Base-by-base conservation (phyloP, 1,140 invertebrate species). In the Macrostomum lignano region DNA sequence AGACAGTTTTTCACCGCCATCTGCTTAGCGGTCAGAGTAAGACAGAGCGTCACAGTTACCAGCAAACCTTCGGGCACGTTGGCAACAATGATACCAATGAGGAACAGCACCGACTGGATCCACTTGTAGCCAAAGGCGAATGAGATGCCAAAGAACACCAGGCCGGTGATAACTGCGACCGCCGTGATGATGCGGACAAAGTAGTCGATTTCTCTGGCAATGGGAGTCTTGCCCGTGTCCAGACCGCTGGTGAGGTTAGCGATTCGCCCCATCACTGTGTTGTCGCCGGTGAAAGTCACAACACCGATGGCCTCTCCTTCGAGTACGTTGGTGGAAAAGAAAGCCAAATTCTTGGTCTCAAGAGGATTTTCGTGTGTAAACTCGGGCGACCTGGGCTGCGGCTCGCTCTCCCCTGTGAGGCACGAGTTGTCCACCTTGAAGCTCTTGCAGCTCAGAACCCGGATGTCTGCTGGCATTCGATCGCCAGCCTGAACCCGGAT, bases 1-100 rank as follows among this genome's bases (percentile, higher is more conserved):
- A 91, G 62, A 55, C 81, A 88, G 58, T 86, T 86, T 66, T 91
- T 91, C 36, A 76, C 79, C 36, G 79, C 78, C 81, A 91, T 88
- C 47, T 78, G 66, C 56, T 86, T 84, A 45, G 81, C 81, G 39
- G 79, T 88, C 35, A 88, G 64, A 26, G 79, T 84, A 40, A 86
- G 62, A 54, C 75, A 81, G 42, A 60, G 48, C 50, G 86, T 51
- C 9, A 46, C 46, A 35, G 46, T 51, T 31, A 43, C 48, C 26
- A 52, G 30, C 14, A 52, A 36, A 38, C 51, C 79, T 65, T 88
- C 79, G 10, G 79, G 79, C 42, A 88, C 79, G 61, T 84, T 84
- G 31, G 79, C 79, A 25, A 86, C 78, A 55, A 86, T 82, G 58
- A 88, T 82, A 36, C 72, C 73, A 55, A 88, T 88, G 39, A 86